Base-by-base conservation (phyloP, 2,888 invertebrate species). In the Chrysopilus asiliformis region DNA sequence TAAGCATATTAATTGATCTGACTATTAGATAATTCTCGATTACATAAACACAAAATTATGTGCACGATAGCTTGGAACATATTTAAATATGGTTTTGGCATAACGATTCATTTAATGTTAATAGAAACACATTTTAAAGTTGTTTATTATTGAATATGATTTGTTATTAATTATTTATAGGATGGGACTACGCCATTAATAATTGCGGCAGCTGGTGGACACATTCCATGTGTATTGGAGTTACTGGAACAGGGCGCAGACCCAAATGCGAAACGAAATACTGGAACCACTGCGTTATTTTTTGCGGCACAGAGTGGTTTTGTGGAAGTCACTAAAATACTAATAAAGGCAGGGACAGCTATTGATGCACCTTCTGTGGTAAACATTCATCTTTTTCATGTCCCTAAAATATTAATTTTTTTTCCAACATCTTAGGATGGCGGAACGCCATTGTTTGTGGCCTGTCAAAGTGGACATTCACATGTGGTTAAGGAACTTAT, bases 141-240 rank as follows among this genome's bases (percentile, higher is more conserved):
- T n/a, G 12, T 27, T 27, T 9, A 9, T 27, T 27, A 10, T 27
- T 27, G 6, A 9, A 27, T 10, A 27, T 13, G 8, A 6, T 27
- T 27, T 6, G 5, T 27, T 34, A 9, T 26, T 27, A 10, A 13
- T 34, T 39, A 32, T 45, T 56, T 61, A n/a, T 66, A 93, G 93
- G 91, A 93, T 60, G 90, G 89, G 29, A 93, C 93, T 19, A 91
- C 93, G 4, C 91, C 93, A 4, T 70, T 93, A 47, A 90, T 93
- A 56, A 69, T 94, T 53, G 82, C 93, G 2, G 79, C 90, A 3
- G 90, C 91, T 35, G 86, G 89, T 63, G 90, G 90, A 2, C 87
- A 91, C 65, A 70, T 79, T 47, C 80, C 84, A 33, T 90, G 90
- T 64, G 89, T 90, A 18, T 65, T 74, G 37, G 87, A 91, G 60